phyloP scores from a whole-genome alignment of 2,113 vertebrate genomes.

The Loxodonta africana region DNA sequence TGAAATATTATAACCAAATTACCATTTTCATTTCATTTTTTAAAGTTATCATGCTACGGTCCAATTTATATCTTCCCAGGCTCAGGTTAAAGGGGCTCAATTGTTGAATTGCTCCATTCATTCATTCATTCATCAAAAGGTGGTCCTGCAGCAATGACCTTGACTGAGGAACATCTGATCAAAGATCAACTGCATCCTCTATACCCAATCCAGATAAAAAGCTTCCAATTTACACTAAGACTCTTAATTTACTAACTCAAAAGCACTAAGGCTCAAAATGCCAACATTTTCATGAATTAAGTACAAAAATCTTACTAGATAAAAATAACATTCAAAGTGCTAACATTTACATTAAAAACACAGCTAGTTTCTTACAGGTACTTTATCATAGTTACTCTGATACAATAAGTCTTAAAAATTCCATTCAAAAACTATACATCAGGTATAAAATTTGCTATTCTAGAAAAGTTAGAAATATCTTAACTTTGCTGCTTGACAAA shows the following conservation, averaged over 20 bases:
- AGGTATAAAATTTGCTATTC: background rate
- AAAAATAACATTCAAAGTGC: constrained; percentile 50
- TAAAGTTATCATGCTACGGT: background rate
- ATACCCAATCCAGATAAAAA: background rate
- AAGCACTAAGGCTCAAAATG: background rate
- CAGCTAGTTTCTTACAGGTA: background rate
- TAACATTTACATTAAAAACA: constrained; percentile 47
- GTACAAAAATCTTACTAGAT: background rate
- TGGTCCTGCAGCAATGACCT: background rate
- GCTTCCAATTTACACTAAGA: background rate
- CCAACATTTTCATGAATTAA: background rate
- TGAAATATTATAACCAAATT: background rate
- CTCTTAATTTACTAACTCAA: background rate
- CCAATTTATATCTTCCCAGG: background rate
- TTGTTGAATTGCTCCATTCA: background rate
- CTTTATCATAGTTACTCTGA: background rate
- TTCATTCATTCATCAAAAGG: background rate
- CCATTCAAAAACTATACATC: background rate
- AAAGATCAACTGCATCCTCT: background rate
- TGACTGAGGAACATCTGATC: background rate
- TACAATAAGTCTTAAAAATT: background rate
- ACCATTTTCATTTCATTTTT: background rate
- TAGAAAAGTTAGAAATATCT: background rate
- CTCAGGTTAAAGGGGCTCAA: constrained; percentile 1
- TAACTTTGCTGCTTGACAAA: background rate